phyloP scores from a whole-genome alignment of 2,888 invertebrate species.

The Apoderus coryli region DNA sequence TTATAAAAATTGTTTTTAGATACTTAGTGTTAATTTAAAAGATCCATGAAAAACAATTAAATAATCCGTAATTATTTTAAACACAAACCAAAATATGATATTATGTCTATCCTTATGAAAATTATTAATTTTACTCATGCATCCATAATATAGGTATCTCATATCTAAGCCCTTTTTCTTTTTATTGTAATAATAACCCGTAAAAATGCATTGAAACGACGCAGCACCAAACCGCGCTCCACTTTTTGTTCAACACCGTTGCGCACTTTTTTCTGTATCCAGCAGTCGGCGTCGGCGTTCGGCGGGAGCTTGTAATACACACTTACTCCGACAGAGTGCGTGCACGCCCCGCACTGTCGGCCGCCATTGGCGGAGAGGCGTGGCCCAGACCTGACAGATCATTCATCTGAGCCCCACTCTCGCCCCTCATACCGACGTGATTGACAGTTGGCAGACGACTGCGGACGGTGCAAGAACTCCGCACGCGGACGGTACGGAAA shows the following conservation, averaged over 20 bases:
- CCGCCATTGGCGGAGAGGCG: conserved; percentile 33
- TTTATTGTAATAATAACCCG: too few relatives aligned
- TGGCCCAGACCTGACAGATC: conserved; percentile 31
- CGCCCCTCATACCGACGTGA: conserved; percentile 39
- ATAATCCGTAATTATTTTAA: too few relatives aligned
- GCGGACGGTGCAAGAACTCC: conserved; percentile 47
- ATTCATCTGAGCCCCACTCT: conserved; percentile 41
- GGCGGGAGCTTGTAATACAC: conserved; percentile 20
- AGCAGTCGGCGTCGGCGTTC: conserved; percentile 28
- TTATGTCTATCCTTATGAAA: too few relatives aligned
- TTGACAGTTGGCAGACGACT: conserved; percentile 53
- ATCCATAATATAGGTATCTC: too few relatives aligned
- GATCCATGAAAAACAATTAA: too few relatives aligned
- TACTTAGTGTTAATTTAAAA: too few relatives aligned
- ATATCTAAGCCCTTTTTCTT: too few relatives aligned
- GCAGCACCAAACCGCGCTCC: too few relatives aligned
- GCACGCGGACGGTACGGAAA: conserved; percentile 29
- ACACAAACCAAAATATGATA: too few relatives aligned
- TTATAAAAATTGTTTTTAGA: too few relatives aligned
- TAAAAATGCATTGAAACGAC: conserved; percentile 3
- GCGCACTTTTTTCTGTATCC: conserved; percentile 8
- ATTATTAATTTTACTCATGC: too few relatives aligned
- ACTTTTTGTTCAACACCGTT: too few relatives aligned
- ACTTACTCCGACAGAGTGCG: conserved; percentile 28
- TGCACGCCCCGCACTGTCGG: conserved; percentile 33